Base-by-base conservation (phyloP, 1,140 invertebrate species). In the Vanessa tameamea region DNA sequence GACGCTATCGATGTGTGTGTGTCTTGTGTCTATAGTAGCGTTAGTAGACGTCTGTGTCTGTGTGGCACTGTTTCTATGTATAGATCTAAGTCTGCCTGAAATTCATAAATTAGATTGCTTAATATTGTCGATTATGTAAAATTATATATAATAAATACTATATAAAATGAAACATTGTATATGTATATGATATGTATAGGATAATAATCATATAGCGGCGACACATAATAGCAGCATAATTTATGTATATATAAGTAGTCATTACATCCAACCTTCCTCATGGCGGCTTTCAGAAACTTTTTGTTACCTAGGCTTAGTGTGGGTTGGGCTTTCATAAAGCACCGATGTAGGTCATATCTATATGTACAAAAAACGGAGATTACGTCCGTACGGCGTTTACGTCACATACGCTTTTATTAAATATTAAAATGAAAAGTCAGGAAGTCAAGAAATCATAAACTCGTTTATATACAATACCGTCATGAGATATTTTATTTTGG, bases 1-100 rank as follows among this genome's bases (percentile, higher is more conserved):
- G 66, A 57, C 14, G 53, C 9, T 57, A 7, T 37, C 9, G 14
- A 16, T 69, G 57, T 37, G 57, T 61, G 57, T 14, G 26, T 61
- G 12, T 14, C 57, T 26, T 50, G 37, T 69, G 11, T 48, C n/a
- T 37, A 55, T 43, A 47, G 37, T 2, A 43, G 14, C 14, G 68
- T 61, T 43, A 1, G 68, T 69, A 12, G n/a, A 53, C 15, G 53
- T 37, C n/a, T 47, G 37, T 50, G 53, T 37, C 37, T 69, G 47
- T 64, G 63, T 48, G 63, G 37, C 37, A 16, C 7, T 47, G n/a
- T 48, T 47, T 47, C 8, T 48, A 47, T 48, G 68, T 69, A 47
- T 59, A n/a, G 20, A 26, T 65, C 48, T 43, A 67, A 47, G 67
- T 63, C 68, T 69, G 43, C 55, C 57, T 69, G 68, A 63, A 63